Base-by-base conservation (phyloP, 2,888 invertebrate species). In the Acronicta aceris region DNA sequence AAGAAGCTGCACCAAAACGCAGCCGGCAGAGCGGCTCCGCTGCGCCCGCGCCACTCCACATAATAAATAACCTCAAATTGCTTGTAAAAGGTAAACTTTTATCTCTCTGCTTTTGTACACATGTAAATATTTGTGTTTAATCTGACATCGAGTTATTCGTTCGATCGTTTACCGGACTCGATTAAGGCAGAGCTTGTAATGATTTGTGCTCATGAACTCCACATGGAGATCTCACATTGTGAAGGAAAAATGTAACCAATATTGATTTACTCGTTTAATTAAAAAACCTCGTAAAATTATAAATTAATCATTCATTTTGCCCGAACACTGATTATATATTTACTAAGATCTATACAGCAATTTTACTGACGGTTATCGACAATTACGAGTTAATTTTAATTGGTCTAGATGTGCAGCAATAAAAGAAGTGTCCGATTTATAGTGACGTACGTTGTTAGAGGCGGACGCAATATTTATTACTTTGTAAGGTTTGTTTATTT, bases 11-110 rank as follows among this genome's bases (percentile, higher is more conserved):
- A 89, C 88, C 88, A 86, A 88, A 90, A 88, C 82, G 85, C 83
- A 82, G 83, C 82, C 82, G 82, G 84, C 42, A 70, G 81, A 81
- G 83, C 83, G 82, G 77, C 77, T 74, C 79, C 76, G 76, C 76
- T 70, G 77, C 74, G 76, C 76, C 55, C 71, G 76, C 79, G 75
- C 69, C 78, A 74, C 79, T 78, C 76, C 78, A 86, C 82, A 88
- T 92, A 92, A 94, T 94, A 93, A 92, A 94, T 92, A 92, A 92
- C 90, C 82, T 88, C 88, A 91, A 93, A 93, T 91, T 89, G 89
- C 91, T 93, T 93, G 92, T 93, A 93, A 92, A 91, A 92, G 88
- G 87, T 89, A 85, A 88, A 89, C 89, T 89, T 91, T 90, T 92
- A 90, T 91, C 85, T 89, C 82, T 78, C 75, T 83, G 67, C 86